phyloP scores from a whole-genome alignment of 2,888 invertebrate genomes.

The Eubasilissa splendida region DNA sequence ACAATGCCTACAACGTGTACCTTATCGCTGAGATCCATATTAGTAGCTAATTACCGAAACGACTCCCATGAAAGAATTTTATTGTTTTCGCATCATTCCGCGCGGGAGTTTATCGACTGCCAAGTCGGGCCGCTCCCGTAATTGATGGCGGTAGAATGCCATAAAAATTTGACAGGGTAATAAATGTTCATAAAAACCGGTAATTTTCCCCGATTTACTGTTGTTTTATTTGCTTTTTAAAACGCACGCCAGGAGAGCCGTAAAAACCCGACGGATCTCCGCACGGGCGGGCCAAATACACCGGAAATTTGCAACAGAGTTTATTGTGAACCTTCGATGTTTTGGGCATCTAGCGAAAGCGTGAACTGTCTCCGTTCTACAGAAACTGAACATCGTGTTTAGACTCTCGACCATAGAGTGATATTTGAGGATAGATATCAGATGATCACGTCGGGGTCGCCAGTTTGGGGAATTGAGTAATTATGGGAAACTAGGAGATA shows the following conservation, averaged over 20 bases:
- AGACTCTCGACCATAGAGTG: too few relatives aligned
- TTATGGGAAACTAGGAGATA: too few relatives aligned
- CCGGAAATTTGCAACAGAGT: too few relatives aligned
- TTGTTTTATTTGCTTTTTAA: conserved; percentile 40
- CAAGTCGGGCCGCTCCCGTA: conserved; percentile 35
- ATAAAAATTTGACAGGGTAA: conserved; percentile 40
- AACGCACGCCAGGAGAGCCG: conserved; percentile 32
- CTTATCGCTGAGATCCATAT: background rate
- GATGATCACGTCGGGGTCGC: too few relatives aligned
- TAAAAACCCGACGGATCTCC: conserved; percentile 3
- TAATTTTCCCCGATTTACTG: conserved; percentile 37
- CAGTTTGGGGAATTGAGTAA: too few relatives aligned
- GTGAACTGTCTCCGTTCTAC: too few relatives aligned
- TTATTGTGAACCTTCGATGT: too few relatives aligned
- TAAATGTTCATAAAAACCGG: conserved; percentile 40
- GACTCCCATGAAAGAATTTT: conserved; percentile 10
- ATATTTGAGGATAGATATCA: too few relatives aligned
- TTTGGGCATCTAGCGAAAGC: too few relatives aligned
- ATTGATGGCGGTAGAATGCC: conserved; percentile 35
- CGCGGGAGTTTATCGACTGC: conserved; percentile 12
- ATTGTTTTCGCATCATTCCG: conserved; percentile 36
- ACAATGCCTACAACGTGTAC: too few relatives aligned
- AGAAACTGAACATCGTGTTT: too few relatives aligned
- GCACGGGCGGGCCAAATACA: background rate
- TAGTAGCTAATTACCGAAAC: background rate